Percentiles rank a stretch among this genome's conserved stretches.
Conservation (phyloP, 2,113 vertebrate genomes). For the Chunga burmeisteri region DNA sequence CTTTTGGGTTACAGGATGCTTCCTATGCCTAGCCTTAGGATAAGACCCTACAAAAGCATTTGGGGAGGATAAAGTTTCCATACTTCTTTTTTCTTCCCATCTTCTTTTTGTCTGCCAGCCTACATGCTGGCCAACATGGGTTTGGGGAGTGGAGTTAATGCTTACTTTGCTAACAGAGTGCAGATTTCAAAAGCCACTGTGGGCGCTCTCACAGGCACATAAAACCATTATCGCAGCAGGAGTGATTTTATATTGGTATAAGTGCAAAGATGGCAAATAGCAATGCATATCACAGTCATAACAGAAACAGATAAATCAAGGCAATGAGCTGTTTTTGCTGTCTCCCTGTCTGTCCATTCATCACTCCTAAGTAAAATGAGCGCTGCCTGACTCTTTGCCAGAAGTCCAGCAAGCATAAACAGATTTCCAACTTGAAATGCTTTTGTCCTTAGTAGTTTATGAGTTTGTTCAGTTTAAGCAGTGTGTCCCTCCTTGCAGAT, state of each 20-base stretch:
- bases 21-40: neutral
- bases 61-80: neutral
- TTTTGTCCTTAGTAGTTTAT: neutral
- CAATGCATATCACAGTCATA: accelerated
- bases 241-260: neutral
- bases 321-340: neutral
- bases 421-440: neutral
- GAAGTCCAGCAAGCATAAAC: neutral
- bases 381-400: neutral
- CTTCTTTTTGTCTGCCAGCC: neutral
- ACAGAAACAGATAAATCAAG: neutral
- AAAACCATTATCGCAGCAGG: neutral
- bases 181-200: neutral
- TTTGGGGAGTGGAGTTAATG: neutral
- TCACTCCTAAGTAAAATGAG: neutral
- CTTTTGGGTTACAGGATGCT: neutral
- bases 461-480: neutral
- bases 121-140: accelerated
- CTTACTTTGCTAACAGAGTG: neutral
- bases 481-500: accelerated
- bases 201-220: neutral
- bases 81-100: neutral
- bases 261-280: neutral
- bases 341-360: neutral
- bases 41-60: neutral